A percentile compares a stretch with the other conserved stretches of the same genome.
phyloP scores from a whole-genome alignment of 2,888 invertebrate species.

The Heliconius sara region DNA sequence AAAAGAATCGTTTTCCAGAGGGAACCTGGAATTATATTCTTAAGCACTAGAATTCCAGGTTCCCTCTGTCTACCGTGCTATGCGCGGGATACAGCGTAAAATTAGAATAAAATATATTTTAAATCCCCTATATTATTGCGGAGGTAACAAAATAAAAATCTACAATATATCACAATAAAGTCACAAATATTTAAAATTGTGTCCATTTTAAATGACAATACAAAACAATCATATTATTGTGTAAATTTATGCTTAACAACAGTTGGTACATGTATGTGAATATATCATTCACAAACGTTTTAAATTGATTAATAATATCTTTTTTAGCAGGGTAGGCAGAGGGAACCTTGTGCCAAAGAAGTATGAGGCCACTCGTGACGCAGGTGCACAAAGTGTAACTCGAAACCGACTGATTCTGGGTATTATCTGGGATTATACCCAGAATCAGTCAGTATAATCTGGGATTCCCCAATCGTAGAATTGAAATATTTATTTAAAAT shows the following conservation, averaged over 20 bases:
- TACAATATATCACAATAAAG: neutral
- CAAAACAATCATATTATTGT: neutral
- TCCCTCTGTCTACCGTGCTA: neutral
- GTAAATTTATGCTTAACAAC: conserved; percentile 1
- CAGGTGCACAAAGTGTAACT: no score
- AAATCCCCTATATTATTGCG: neutral
- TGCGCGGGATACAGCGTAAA: neutral
- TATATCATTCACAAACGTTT: neutral
- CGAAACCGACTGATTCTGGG: no score
- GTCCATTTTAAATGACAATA: conserved; percentile 9
- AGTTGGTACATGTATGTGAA: neutral
- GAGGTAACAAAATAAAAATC: neutral
- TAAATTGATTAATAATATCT: no score
- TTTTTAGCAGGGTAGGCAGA: no score
- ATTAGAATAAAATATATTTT: no score
- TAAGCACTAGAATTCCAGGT: neutral
- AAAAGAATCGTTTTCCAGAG: no score
- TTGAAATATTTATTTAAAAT: no score
- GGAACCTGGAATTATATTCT: neutral
- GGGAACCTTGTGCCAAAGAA: no score
- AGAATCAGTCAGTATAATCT: no score
- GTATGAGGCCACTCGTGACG: no score
- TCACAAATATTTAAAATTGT: neutral
- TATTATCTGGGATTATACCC: no score
- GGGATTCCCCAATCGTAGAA: no score